A percentile compares a stretch with the other conserved stretches of the same genome.
These are phyloP conservation scores for Arrhopalites spinosus DNA, from an alignment of 2,888 invertebrate genomes.

Conservation along the genomic window DNA sequence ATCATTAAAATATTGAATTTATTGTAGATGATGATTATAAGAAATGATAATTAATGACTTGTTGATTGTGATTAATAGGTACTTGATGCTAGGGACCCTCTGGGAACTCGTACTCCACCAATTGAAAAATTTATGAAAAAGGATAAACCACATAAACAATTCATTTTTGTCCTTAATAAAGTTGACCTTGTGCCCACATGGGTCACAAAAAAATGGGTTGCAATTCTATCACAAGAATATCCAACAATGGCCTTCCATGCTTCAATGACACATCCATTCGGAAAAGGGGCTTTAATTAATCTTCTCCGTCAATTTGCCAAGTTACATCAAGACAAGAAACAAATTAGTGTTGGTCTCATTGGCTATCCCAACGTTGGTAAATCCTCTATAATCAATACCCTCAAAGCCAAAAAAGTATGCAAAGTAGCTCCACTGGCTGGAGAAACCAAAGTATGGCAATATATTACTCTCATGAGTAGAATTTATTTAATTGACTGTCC, in stretches of 20 bases:
- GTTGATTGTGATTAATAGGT: slow-evolving; percentile 68
- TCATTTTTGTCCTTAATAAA: slow-evolving; percentile 97
- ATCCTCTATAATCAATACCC: slow-evolving; percentile 95
- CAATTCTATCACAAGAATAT: slow-evolving; percentile 88
- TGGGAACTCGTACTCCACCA: slow-evolving; percentile 91
- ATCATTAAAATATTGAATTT: background rate
- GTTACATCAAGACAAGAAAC: slow-evolving; percentile 93
- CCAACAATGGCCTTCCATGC: slow-evolving; percentile 99
- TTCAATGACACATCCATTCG: slow-evolving; percentile 97
- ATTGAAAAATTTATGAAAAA: slow-evolving; percentile 89
- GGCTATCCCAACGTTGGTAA: slow-evolving; percentile 99
- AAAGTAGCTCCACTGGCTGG: slow-evolving; percentile 98
- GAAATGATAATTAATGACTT: slow-evolving; percentile 48
- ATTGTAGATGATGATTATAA: background rate
- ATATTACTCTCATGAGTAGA: slow-evolving; percentile 94
- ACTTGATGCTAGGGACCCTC: slow-evolving; percentile 94
- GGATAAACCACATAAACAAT: slow-evolving; percentile 95
- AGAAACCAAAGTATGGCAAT: slow-evolving; percentile 98
- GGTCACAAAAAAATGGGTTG: slow-evolving; percentile 77
- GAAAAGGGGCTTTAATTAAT: slow-evolving; percentile 95
- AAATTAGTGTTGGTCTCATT: slow-evolving; percentile 98
- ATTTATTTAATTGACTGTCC: slow-evolving; percentile 85
- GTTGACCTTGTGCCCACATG: slow-evolving; percentile 70
- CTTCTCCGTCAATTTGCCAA: slow-evolving; percentile 93
- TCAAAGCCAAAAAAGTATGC: slow-evolving; percentile 95